These are phyloP conservation scores for Columba guinea DNA, from an alignment of 2,797 vertebrate species.

Conservation along the genomic window DNA sequence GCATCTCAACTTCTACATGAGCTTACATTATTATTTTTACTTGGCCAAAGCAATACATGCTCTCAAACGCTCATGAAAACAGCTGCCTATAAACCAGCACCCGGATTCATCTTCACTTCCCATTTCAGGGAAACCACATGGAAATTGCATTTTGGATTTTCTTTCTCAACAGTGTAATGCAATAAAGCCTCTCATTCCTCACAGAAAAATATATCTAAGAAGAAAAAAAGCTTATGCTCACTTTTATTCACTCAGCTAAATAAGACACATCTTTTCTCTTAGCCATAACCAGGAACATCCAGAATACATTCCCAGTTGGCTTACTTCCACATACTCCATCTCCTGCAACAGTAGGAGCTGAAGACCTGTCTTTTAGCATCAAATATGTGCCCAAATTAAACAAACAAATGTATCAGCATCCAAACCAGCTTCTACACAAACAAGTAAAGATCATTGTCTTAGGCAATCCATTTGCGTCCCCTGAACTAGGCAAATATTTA, in stretches of 20 bases:
- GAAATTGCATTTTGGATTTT: neutral
- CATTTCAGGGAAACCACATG: neutral
- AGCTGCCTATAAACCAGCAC: neutral
- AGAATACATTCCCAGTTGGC: neutral
- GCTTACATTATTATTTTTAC: neutral
- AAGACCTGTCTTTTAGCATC: neutral
- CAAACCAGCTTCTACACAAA: neutral
- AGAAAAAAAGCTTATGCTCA: neutral
- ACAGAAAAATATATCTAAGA: neutral
- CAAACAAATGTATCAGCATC: neutral
- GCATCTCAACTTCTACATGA: neutral
- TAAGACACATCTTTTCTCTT: neutral
- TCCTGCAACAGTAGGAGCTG: neutral
- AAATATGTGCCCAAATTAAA: neutral
- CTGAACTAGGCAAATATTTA: neutral
- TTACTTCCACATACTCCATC: neutral
- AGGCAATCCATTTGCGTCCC: neutral
- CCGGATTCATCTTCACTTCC: neutral
- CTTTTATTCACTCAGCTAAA: neutral
- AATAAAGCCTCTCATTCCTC: neutral
- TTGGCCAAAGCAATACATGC: neutral
- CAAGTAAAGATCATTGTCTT: neutral
- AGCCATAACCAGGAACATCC: neutral
- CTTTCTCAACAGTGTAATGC: neutral
- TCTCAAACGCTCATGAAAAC: neutral